phyloP scores from a whole-genome alignment of 2,113 vertebrate genomes.

The Varanus komodoensis region DNA sequence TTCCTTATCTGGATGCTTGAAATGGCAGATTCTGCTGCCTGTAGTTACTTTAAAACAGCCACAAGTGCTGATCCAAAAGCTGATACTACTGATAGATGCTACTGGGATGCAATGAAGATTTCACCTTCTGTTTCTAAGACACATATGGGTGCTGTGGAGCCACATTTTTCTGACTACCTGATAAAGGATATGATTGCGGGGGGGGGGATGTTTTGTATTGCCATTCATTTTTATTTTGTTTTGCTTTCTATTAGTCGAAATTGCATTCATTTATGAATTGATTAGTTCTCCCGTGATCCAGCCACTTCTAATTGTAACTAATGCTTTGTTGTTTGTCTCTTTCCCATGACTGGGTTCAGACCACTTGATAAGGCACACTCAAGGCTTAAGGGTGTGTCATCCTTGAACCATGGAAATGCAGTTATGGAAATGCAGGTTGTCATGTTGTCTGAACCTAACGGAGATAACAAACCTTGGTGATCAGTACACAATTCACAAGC shows the following conservation, averaged over 20 bases:
- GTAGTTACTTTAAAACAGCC: not conserved
- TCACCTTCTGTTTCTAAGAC: not conserved
- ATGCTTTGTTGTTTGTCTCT: too few relatives aligned
- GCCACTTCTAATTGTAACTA: not conserved
- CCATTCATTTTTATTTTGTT: not conserved
- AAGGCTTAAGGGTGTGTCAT: too few relatives aligned
- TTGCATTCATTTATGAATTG: not conserved
- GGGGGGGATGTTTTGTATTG: not conserved
- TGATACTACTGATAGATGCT: not conserved
- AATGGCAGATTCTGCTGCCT: not conserved
- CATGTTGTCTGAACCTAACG: too few relatives aligned
- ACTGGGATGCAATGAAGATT: not conserved
- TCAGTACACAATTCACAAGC: too few relatives aligned
- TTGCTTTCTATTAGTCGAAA: not conserved
- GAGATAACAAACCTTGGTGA: too few relatives aligned
- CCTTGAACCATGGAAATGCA: too few relatives aligned
- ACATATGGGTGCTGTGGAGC: not conserved
- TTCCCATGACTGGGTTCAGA: too few relatives aligned
- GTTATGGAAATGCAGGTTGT: too few relatives aligned
- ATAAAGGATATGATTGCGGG: not conserved
- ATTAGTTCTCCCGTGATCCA: not conserved
- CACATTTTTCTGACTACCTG: not conserved
- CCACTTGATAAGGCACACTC: too few relatives aligned
- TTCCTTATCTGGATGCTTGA: not conserved
- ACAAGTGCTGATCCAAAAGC: not conserved